Evolutionary conservation across 2,888 invertebrate species (phyloP).

Genomic region (Phyllotreta cruciferae): DNA sequence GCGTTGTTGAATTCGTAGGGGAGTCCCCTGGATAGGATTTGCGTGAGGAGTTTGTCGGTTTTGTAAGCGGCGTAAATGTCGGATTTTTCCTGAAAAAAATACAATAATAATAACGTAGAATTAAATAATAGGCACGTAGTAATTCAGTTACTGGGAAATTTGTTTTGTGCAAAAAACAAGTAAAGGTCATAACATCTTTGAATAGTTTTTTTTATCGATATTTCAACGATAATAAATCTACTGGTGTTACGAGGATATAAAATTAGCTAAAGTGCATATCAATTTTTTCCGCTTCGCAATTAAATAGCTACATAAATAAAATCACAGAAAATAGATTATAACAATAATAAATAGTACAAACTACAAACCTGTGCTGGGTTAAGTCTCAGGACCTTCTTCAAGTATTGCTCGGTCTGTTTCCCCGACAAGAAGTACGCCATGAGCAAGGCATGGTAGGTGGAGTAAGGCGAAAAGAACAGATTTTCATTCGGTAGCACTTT

Average conservation of each 20-base stretch:
- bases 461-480: constrained; percentile 88
- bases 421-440: constrained; percentile 81
- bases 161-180: neutral
- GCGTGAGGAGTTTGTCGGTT: constrained; percentile 67
- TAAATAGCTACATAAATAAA: neutral
- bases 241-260: too few species aligned
- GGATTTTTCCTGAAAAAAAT: constrained; percentile 66
- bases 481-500: constrained; percentile 72
- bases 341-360: constrained; percentile 47
- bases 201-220: neutral
- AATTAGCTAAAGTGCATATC: too few species aligned
- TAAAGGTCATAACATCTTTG: neutral
- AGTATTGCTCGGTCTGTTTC: constrained; percentile 71
- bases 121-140: too few species aligned
- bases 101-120: constrained; percentile 26
- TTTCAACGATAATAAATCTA: constrained; percentile 3
- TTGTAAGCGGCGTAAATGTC: constrained; percentile 77
- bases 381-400: constrained; percentile 70
- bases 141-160: neutral
- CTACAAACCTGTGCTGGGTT: constrained; percentile 64
- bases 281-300: too few species aligned
- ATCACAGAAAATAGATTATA: constrained; percentile 1
- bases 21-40: constrained; percentile 62
- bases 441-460: constrained; percentile 80
- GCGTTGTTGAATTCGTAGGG: constrained; percentile 78